Conservation (phyloP, 2,797 vertebrate species). For the Sardinella longiceps region DNA sequence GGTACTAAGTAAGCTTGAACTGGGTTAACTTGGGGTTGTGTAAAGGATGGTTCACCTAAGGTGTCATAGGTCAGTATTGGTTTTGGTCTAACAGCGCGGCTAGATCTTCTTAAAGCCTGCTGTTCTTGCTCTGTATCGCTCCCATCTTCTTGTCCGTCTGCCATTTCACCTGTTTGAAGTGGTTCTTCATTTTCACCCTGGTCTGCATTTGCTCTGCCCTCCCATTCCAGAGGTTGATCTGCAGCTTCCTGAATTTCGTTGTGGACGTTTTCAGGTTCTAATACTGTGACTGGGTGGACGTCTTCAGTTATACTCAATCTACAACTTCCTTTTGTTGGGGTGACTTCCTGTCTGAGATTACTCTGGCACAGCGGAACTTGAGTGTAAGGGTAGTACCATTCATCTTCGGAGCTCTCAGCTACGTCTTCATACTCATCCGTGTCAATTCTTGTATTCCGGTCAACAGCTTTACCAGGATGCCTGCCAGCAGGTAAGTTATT, state of each 20-base stretch:
- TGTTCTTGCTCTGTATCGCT: not conserved
- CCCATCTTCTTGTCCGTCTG: too few species aligned
- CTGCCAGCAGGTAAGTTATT: too few species aligned
- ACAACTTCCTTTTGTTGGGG: not conserved
- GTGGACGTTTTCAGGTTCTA: too few species aligned
- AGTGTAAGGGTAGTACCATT: not conserved
- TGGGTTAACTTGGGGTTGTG: slow-evolving; percentile 10
- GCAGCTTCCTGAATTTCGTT: too few species aligned
- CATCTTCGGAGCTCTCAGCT: slow-evolving; percentile 7
- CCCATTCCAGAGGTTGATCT: too few species aligned
- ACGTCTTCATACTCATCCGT: not conserved
- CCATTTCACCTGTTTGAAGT: too few species aligned
- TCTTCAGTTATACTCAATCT: not conserved
- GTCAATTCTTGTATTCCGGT: too few species aligned
- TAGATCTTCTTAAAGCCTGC: slow-evolving; percentile 18
- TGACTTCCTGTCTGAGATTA: slow-evolving; percentile 19
- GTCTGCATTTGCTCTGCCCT: too few species aligned
- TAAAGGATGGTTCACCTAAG: slow-evolving; percentile 19
- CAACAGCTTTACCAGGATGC: too few species aligned
- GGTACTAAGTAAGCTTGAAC: not conserved
- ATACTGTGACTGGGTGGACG: too few species aligned
- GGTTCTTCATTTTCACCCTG: too few species aligned
- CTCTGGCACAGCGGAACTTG: not conserved
- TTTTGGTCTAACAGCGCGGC: not conserved
- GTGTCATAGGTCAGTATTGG: slow-evolving; percentile 26